phyloP scores from a whole-genome alignment of 2,888 invertebrate genomes.

The Phorcus lineatus region DNA sequence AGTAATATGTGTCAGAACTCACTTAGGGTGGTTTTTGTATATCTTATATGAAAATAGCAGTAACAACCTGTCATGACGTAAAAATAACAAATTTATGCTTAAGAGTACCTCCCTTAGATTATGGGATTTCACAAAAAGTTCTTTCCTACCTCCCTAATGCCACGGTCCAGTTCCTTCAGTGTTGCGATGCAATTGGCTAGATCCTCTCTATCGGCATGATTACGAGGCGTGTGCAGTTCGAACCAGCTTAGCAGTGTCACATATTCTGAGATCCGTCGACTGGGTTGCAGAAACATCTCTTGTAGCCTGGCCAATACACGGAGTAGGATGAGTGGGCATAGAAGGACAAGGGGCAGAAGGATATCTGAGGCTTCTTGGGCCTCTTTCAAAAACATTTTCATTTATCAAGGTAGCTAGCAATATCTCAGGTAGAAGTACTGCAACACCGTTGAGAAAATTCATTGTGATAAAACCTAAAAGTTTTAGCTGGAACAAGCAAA shows the following conservation, averaged over 20 bases:
- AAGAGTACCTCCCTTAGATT: no score
- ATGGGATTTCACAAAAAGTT: no score
- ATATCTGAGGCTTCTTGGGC: no score
- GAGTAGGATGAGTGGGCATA: not conserved
- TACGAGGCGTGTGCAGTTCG: conserved; percentile 67
- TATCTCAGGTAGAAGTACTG: no score
- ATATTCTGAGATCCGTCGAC: conserved; percentile 68
- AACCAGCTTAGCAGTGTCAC: conserved; percentile 71
- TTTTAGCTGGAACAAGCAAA: no score
- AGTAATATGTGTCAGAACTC: no score
- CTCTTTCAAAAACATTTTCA: not conserved
- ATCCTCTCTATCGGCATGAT: conserved; percentile 70
- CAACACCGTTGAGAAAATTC: not conserved
- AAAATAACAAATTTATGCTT: no score
- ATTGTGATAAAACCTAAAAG: no score
- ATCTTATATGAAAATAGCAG: no score
- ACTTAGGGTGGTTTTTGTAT: no score
- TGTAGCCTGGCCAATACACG: conserved; percentile 68
- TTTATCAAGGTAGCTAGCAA: no score
- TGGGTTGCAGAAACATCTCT: conserved; percentile 75
- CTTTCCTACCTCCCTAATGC: conserved; percentile 64
- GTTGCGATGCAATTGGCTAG: conserved; percentile 61
- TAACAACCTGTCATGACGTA: no score
- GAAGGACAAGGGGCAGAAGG: not conserved
- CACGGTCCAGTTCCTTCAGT: conserved; percentile 62